phyloP scores from a whole-genome alignment of 2,888 invertebrate species.

The Cephonodes hylas region DNA sequence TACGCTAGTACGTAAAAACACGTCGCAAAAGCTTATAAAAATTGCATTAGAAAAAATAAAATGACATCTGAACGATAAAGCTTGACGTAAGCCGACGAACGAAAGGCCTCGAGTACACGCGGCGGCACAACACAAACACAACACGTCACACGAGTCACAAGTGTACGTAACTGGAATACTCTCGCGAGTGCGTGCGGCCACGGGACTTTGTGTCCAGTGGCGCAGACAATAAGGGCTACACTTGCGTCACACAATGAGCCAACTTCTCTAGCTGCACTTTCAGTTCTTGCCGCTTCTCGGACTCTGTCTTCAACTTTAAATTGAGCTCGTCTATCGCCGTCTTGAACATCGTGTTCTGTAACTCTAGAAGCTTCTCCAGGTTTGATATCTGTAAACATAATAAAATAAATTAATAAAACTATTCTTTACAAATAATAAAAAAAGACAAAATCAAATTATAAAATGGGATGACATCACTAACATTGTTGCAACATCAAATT shows the following conservation, averaged over 20 bases:
- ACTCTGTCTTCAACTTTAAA: conserved; percentile 82
- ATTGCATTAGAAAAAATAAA: conserved; percentile 51
- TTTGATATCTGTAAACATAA: conserved; percentile 71
- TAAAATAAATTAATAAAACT: not conserved
- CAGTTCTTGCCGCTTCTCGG: conserved; percentile 82
- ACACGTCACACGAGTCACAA: conserved; percentile 26
- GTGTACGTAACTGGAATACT: conserved; percentile 47
- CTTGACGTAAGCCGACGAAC: conserved; percentile 21
- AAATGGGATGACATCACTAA: not conserved
- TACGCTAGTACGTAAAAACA: conserved; percentile 26
- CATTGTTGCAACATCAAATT: not conserved
- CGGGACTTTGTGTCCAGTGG: conserved; percentile 28
- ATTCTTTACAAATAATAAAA: not conserved
- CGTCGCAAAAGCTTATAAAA: conserved; percentile 44
- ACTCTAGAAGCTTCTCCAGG: conserved; percentile 81
- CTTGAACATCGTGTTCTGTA: conserved; percentile 80
- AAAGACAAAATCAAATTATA: not conserved
- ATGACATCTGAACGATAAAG: conserved; percentile 39
- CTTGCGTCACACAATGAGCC: conserved; percentile 86
- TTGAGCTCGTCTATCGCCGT: conserved; percentile 84
- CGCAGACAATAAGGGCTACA: conserved; percentile 63
- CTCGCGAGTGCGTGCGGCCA: conserved; percentile 29
- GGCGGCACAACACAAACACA: not conserved
- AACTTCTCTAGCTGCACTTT: conserved; percentile 86
- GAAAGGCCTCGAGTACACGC: not conserved